Evolutionary conservation across 2,113 vertebrate genomes (phyloP).

Genomic region (Ginglymostoma cirratum): DNA sequence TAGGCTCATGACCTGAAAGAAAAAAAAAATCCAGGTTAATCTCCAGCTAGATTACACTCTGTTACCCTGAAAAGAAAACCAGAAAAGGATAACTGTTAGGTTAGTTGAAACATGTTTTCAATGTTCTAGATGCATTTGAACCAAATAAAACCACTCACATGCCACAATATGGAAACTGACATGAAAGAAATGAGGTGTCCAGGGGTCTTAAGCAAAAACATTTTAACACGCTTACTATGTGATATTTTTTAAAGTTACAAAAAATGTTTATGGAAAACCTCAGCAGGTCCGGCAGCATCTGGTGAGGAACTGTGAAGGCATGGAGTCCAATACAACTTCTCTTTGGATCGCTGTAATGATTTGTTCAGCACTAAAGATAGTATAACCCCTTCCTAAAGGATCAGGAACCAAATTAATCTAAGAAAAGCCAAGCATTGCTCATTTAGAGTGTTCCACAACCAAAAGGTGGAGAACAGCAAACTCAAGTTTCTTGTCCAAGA

Average conservation of each 20-base stretch:
- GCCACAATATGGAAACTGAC: neutral
- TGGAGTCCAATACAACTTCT: no score
- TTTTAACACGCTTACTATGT: no score
- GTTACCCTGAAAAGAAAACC: neutral
- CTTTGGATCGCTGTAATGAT: neutral
- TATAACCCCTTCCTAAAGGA: neutral
- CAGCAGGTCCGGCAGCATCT: no score
- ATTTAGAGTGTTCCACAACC: neutral
- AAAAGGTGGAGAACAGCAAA: neutral
- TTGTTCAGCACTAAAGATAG: neutral
- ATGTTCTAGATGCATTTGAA: neutral
- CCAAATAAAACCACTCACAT: neutral
- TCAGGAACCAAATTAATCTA: neutral
- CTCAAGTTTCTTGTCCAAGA: neutral
- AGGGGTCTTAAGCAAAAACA: no score
- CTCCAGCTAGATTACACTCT: neutral
- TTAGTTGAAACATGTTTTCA: neutral
- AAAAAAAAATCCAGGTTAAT: neutral
- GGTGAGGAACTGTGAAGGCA: no score
- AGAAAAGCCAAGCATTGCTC: no score
- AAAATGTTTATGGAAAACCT: no score
- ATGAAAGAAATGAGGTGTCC: no score
- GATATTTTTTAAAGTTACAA: no score
- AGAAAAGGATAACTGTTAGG: no score
- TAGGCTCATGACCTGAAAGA: conserved; percentile 87